A percentile compares a stretch with the other conserved stretches of the same genome.
phyloP scores from a whole-genome alignment of 53 echinoderm and acorn worm genomes.

The Echinometra lucunter region DNA sequence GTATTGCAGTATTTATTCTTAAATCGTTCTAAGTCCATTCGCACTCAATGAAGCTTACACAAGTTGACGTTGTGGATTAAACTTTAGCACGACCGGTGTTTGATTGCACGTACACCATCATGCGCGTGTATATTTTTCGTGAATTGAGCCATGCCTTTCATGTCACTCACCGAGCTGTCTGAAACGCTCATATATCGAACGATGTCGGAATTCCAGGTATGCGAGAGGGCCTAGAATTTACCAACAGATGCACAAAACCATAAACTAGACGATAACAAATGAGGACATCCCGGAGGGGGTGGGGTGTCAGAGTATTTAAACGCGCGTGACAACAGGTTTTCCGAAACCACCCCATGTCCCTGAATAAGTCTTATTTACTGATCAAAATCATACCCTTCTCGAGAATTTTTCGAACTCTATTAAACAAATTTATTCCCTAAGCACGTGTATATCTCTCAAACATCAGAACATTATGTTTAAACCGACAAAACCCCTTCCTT shows the following conservation, averaged over 20 bases:
- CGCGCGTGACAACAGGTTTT: too few relatives aligned
- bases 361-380: too few relatives aligned
- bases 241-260: slow-evolving; percentile 33
- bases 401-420: too few relatives aligned
- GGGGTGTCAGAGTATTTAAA: too few relatives aligned
- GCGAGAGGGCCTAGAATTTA: neutral
- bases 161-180: neutral
- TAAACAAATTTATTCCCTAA: too few relatives aligned
- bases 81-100: slow-evolving; percentile 4
- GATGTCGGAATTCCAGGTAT: slow-evolving; percentile 14
- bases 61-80: slow-evolving; percentile 33
- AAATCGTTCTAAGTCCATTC: neutral
- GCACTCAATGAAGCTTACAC: neutral
- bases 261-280: neutral
- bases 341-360: too few relatives aligned
- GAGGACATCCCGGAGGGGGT: neutral
- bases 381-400: too few relatives aligned
- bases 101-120: neutral
- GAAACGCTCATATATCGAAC: neutral
- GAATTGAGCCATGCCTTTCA: neutral
- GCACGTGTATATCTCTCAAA: too few relatives aligned
- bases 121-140: neutral
- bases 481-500: too few relatives aligned
- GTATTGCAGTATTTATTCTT: neutral
- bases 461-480: too few relatives aligned